phyloP scores from a whole-genome alignment of 1,140 invertebrate genomes.

The Microplitis mediator region DNA sequence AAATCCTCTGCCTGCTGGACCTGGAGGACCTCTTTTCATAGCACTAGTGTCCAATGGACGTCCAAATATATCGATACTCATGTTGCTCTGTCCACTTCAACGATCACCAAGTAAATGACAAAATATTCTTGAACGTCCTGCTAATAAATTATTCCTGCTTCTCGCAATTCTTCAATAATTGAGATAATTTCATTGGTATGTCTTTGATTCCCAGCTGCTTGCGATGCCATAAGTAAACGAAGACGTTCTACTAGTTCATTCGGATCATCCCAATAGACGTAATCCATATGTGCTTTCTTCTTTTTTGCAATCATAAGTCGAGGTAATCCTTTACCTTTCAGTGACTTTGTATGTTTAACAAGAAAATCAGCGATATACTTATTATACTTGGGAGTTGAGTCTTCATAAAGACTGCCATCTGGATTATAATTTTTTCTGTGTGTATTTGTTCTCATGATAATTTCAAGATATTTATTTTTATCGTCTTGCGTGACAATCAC shows the following conservation, averaged over 20 bases:
- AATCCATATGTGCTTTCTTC: background rate
- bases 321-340: background rate
- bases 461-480: slow-evolving; percentile 2
- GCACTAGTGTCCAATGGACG: too few species aligned
- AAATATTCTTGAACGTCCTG: too few species aligned
- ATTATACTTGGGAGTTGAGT: too few species aligned
- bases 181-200: slow-evolving; percentile 10
- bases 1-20: too few species aligned
- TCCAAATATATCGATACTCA: too few species aligned
- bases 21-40: too few species aligned
- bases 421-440: slow-evolving; percentile 3
- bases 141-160: too few species aligned
- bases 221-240: background rate
- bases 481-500: background rate
- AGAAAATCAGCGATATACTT: too few species aligned
- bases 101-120: too few species aligned
- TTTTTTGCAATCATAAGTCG: background rate
- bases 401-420: background rate
- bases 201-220: background rate
- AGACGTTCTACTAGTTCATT: slow-evolving; percentile 11
- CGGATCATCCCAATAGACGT: slow-evolving; percentile 3
- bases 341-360: too few species aligned
- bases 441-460: slow-evolving; percentile 7
- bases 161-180: too few species aligned
- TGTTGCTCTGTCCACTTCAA: too few species aligned